Evolutionary conservation across 2,888 invertebrate species (phyloP), one percentile per base, ranked within the genome.

Genomic region (Andrena dorsata): DNA sequence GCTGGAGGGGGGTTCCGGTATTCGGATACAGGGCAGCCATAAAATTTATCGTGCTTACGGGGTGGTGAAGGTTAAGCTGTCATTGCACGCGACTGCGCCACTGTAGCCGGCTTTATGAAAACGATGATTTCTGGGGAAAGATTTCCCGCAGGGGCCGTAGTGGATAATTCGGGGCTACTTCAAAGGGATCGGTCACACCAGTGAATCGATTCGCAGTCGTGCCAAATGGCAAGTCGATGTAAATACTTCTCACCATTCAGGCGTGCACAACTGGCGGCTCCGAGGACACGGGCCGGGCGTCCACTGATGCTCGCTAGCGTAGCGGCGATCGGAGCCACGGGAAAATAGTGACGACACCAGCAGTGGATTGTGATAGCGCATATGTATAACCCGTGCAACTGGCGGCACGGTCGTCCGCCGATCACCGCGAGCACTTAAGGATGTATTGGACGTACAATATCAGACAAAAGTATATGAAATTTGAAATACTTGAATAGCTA

Each of bases 41-140:
- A 90, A 90, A 90, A 90, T 90, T 91, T 91, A 91, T 90, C 90
- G 88, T 85, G 82, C 81, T 88, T 89, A 89, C 86, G 85, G 87
- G 85, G 86, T 88, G 89, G 89, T 82, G 86, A 87, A 85, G 85
- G 88, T 88, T 85, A 86, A 86, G 85, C 85, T 79, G 80, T 75
- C 80, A 68, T 72, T 72, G 78, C 71, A 68, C 58, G 79, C 83
- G 73, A 71, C 68, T 68, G 66, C 58, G 56, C 49, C 53, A 58
- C 80, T 6, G 63, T 49, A 41, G 69, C 10, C 28, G 63, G 81
- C 63, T 58, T 90, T 85, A 85, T 89, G 90, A 89, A 90, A 90
- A 90, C 87, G 87, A 89, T 90, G 88, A 90, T 89, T 90, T 90
- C 86, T 78, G 78, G 89, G 76, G 83, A 87, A 86, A 89, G 86